Evolutionary conservation across 2,888 invertebrate species (phyloP).

Genomic region (Pomacea canaliculata): DNA sequence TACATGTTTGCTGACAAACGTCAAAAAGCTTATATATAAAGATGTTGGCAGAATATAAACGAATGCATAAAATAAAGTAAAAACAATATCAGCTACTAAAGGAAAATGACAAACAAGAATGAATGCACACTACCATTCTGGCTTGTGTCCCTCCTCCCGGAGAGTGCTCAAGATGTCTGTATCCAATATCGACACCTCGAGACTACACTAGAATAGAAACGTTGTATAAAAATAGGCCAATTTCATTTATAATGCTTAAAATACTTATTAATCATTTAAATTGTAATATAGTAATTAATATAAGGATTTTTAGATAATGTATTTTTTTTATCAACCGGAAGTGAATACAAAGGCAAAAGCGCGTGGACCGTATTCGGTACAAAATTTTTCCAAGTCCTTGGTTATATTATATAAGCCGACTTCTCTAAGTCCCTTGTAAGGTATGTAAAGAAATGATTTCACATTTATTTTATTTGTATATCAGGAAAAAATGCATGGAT

Average conservation of each 20-base stretch:
- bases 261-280: no score
- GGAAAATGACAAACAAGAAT: not conserved
- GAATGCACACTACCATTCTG: slow-evolving; percentile 18
- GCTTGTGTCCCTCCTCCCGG: slow-evolving; percentile 28
- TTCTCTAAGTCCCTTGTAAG: no score
- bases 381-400: no score
- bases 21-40: not conserved
- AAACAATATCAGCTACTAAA: not conserved
- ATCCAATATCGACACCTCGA: slow-evolving; percentile 12
- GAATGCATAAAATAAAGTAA: not conserved
- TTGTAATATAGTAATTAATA: no score
- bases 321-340: not conserved
- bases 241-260: not conserved
- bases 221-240: not conserved
- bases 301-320: no score
- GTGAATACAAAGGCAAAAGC: not conserved
- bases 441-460: no score
- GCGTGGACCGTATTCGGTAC: no score
- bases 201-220: not conserved
- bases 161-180: slow-evolving; percentile 24
- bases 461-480: no score
- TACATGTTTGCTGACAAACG: not conserved
- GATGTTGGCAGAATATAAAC: not conserved
- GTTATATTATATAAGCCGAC: no score
- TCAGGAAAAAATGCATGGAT: no score